These are phyloP conservation scores for Parazoanthus darwini DNA, from an alignment of 92 coral and sea anemone genomes.

Conservation along the genomic window DNA sequence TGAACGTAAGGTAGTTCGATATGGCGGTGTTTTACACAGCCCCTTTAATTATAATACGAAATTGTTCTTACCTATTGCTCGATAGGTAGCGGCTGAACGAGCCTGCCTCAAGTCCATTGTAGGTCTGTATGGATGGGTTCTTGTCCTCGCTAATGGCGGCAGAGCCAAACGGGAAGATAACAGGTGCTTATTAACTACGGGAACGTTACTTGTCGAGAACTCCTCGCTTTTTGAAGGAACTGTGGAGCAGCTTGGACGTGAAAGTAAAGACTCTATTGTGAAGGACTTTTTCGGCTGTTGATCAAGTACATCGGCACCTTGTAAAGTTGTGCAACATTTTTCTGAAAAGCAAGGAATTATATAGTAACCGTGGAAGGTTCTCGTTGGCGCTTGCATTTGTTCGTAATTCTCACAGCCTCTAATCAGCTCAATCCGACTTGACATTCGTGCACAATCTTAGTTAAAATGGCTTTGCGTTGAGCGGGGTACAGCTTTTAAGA, in stretches of 20 bases:
- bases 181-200: not conserved
- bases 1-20: no score
- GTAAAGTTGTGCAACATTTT: slow-evolving; percentile 26
- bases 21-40: no score
- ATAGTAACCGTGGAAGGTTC: slow-evolving; percentile 33
- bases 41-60: no score
- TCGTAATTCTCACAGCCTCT: not conserved
- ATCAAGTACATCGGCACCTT: not conserved
- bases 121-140: not conserved
- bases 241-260: slow-evolving; percentile 8
- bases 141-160: not conserved
- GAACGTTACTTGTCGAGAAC: not conserved
- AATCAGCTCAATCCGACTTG: not conserved
- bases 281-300: slow-evolving; percentile 32
- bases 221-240: not conserved
- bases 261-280: slow-evolving; percentile 33
- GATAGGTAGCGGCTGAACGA: not conserved
- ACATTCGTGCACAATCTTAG: not conserved
- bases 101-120: not conserved
- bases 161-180: not conserved
- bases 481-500: not conserved
- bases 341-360: slow-evolving; percentile 39
- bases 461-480: not conserved
- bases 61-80: slow-evolving; percentile 12
- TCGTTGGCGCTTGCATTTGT: slow-evolving; percentile 32